Conservation (phyloP, 2,113 vertebrate species). For the Leuciscus idus region DNA sequence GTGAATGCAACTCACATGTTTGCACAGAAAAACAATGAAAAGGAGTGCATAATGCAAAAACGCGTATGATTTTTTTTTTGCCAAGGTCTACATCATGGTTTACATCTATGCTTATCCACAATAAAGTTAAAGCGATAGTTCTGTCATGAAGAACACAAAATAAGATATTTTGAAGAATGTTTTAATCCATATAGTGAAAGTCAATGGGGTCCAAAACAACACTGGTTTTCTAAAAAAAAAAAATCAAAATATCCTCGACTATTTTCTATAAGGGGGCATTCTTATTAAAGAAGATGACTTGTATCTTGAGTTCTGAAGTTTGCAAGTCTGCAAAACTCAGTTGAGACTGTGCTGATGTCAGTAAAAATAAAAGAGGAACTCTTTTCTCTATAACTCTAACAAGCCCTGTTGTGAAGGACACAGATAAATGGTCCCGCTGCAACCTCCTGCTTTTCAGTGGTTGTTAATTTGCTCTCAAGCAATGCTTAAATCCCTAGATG, state of each 20-base stretch:
- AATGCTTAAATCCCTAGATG: not conserved
- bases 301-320: not conserved
- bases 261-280: not conserved
- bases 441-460: conserved; percentile 1
- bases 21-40: too few relatives aligned
- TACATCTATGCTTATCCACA: not conserved
- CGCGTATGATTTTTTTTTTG: not conserved
- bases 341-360: conserved; percentile 10
- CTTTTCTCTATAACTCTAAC: conserved; percentile 11
- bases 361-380: not conserved
- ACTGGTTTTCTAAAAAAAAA: not conserved
- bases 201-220: not conserved
- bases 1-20: too few relatives aligned
- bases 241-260: not conserved
- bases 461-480: conserved; percentile 5
- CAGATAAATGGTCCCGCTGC: not conserved
- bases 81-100: not conserved
- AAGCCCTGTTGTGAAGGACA: conserved; percentile 21
- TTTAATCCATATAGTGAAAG: not conserved
- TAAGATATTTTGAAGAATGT: not conserved
- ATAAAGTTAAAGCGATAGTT: not conserved
- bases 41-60: too few relatives aligned
- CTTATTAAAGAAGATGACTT: conserved; percentile 1
- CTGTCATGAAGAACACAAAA: not conserved
- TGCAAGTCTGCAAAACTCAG: not conserved